Conservation (phyloP, 1,140 invertebrate genomes). For the Pogonognathellus flavescens region DNA sequence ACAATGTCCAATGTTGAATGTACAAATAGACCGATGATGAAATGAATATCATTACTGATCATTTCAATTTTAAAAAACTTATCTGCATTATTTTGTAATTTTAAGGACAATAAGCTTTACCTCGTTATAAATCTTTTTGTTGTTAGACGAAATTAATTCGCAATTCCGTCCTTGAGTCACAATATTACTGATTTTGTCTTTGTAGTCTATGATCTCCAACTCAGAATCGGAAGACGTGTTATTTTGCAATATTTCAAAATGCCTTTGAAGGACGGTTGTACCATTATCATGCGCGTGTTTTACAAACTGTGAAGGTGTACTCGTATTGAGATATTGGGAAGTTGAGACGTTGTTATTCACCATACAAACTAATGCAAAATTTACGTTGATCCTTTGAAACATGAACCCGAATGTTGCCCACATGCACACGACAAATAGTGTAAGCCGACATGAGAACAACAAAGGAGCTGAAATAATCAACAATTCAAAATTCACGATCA, state of each 20-base stretch:
- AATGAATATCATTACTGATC: neutral
- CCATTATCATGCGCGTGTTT: neutral
- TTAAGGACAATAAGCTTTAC: no score
- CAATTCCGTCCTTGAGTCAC: neutral
- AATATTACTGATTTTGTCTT: slow-evolving; percentile 7
- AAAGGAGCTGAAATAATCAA: slow-evolving; percentile 32
- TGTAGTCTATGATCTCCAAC: no score
- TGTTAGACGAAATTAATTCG: neutral
- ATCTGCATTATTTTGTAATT: no score
- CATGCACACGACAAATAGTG: slow-evolving; percentile 51
- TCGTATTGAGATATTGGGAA: neutral
- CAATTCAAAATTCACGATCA: no score
- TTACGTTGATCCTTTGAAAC: slow-evolving; percentile 67
- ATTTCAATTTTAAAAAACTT: neutral
- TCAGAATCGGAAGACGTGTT: neutral
- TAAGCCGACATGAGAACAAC: slow-evolving; percentile 53
- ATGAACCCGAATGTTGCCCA: slow-evolving; percentile 58
- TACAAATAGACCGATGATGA: neutral
- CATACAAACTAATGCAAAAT: slow-evolving; percentile 69
- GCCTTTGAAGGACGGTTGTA: neutral
- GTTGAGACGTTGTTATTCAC: slow-evolving; percentile 61
- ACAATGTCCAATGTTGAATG: no score
- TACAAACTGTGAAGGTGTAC: no score
- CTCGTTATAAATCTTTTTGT: no score
- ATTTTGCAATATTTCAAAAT: neutral